A percentile compares a stretch with the other conserved stretches of the same genome.
phyloP scores from a whole-genome alignment of 2,113 vertebrate species.

The Cricetomys ansorgei region DNA sequence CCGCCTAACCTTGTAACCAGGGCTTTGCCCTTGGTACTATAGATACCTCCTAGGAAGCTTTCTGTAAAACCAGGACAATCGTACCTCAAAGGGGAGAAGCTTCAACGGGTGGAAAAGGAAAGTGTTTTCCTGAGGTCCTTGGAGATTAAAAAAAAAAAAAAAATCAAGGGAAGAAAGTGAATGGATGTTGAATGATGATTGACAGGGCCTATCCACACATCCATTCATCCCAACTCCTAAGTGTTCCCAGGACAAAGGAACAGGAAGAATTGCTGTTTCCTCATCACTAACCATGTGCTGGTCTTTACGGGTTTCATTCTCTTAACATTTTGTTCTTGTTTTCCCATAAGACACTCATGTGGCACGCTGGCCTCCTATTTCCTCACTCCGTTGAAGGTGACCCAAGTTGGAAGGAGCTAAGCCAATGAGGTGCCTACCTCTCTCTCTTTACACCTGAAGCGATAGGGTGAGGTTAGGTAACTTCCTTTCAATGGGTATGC shows the following conservation, averaged over 20 bases:
- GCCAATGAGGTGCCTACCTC: background rate
- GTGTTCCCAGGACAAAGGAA: background rate
- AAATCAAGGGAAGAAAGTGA: background rate
- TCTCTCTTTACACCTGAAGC: background rate
- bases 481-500: background rate
- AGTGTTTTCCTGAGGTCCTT: background rate
- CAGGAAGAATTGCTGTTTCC: background rate
- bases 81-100: background rate
- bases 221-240: background rate
- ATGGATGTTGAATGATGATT: background rate
- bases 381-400: background rate
- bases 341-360: background rate
- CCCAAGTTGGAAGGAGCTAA: background rate
- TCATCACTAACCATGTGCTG: background rate
- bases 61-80: background rate
- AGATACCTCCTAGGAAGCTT: background rate
- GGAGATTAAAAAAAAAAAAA: too few relatives aligned
- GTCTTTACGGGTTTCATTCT: slow-evolving; percentile 14
- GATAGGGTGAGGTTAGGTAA: background rate
- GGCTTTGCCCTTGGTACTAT: background rate
- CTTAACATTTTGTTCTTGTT: background rate
- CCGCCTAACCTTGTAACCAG: background rate
- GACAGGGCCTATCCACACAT: background rate
- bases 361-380: background rate
- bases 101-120: background rate